Conservation (phyloP, 2,113 vertebrate species). For the Apaloderma vittatum region DNA sequence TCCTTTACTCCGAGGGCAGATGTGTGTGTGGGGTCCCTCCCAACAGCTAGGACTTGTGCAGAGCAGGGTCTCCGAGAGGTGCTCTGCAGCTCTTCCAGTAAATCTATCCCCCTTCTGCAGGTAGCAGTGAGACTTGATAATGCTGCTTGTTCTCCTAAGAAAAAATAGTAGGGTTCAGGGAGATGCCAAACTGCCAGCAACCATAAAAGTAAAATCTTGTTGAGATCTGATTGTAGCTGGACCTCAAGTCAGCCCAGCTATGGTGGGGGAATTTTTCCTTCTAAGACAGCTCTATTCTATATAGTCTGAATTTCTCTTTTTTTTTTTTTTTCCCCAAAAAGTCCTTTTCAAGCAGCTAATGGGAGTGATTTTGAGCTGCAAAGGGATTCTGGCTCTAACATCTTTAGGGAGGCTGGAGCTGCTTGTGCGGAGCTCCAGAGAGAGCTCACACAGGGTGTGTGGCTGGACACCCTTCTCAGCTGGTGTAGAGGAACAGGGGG, state of each 20-base stretch:
- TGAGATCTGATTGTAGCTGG: background rate
- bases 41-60: background rate
- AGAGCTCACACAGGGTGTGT: accelerated
- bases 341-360: background rate
- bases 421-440: accelerated
- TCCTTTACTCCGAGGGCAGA: background rate
- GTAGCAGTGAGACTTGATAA: background rate
- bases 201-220: background rate
- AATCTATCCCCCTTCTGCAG: background rate
- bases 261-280: background rate
- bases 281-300: background rate
- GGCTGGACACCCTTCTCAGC: background rate
- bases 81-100: background rate
- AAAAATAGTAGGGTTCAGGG: background rate
- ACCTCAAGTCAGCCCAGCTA: background rate
- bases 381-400: accelerated
- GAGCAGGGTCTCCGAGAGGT: background rate
- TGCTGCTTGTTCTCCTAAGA: background rate
- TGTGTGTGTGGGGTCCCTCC: too few relatives aligned
- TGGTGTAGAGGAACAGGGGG: background rate
- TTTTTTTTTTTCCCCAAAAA: background rate
- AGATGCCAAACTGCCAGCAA: background rate
- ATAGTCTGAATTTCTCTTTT: background rate
- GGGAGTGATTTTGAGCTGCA: background rate
- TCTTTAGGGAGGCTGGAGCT: background rate